phyloP scores from a whole-genome alignment of 2,888 invertebrate genomes.

The Rhopalosiphum nymphaeae region DNA sequence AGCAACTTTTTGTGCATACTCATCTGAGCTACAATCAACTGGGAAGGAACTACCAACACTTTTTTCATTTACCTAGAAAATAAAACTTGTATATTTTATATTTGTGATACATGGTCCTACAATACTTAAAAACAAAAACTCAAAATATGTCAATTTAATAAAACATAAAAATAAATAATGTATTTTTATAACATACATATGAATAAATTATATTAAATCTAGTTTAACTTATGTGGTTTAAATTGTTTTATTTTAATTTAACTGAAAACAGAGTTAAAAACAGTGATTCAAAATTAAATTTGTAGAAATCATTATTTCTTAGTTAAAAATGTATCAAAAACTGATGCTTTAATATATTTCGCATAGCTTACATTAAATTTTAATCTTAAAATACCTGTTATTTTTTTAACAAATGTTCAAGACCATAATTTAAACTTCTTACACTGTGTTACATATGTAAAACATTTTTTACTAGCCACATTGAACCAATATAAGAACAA shows the following conservation, averaged over 20 bases:
- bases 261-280: neutral
- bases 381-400: neutral
- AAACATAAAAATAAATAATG: neutral
- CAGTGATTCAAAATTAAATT: neutral
- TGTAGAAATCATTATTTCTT: neutral
- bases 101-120: neutral
- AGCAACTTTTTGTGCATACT: slow-evolving; percentile 40
- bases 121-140: neutral
- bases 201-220: neutral
- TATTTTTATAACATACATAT: neutral
- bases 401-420: neutral
- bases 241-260: neutral
- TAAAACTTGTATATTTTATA: neutral
- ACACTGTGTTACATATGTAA: neutral
- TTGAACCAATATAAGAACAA: neutral
- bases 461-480: neutral
- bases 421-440: neutral
- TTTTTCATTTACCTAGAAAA: slow-evolving; percentile 52
- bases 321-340: neutral
- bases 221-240: neutral
- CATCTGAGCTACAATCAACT: slow-evolving; percentile 32
- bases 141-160: neutral
- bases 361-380: neutral
- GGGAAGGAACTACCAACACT: slow-evolving; percentile 47
- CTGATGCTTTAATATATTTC: neutral